These are phyloP conservation scores for Ptychadena robeensis DNA, from an alignment of 2,797 vertebrate species.

Conservation along the genomic window DNA sequence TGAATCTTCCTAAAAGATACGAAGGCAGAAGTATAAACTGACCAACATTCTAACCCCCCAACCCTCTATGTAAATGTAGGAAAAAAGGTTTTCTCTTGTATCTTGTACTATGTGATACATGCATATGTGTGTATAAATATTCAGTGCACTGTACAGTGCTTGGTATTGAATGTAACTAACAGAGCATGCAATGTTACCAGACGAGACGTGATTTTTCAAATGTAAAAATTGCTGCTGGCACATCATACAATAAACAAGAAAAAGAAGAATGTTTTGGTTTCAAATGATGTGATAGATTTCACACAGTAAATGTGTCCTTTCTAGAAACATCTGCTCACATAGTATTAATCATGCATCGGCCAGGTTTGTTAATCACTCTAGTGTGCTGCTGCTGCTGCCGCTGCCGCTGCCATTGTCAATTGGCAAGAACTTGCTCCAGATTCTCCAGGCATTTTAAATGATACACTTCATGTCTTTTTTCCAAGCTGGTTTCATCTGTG, in stretches of 20 bases:
- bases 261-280: background rate
- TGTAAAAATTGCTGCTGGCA: background rate
- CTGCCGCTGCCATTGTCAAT: constrained; percentile 67
- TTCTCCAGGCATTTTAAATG: constrained; percentile 89
- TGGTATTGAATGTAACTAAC: background rate
- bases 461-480: constrained; percentile 76
- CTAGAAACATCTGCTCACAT: constrained; percentile 3
- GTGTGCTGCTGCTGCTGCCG: background rate
- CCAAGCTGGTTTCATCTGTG: constrained; percentile 75
- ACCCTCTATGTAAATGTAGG: no score
- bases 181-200: background rate
- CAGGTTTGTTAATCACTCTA: background rate
- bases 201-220: background rate
- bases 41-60: no score
- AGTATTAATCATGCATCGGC: background rate
- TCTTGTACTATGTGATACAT: background rate
- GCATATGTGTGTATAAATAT: background rate
- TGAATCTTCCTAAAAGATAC: no score
- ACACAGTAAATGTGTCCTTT: background rate
- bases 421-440: constrained; percentile 82
- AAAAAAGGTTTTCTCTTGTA: no score
- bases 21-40: no score
- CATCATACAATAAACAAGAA: background rate
- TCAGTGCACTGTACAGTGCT: background rate
- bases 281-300: background rate